Evolutionary conservation across 2,113 vertebrate genomes (phyloP).

Genomic region (Chaetorhynchus papuensis): DNA sequence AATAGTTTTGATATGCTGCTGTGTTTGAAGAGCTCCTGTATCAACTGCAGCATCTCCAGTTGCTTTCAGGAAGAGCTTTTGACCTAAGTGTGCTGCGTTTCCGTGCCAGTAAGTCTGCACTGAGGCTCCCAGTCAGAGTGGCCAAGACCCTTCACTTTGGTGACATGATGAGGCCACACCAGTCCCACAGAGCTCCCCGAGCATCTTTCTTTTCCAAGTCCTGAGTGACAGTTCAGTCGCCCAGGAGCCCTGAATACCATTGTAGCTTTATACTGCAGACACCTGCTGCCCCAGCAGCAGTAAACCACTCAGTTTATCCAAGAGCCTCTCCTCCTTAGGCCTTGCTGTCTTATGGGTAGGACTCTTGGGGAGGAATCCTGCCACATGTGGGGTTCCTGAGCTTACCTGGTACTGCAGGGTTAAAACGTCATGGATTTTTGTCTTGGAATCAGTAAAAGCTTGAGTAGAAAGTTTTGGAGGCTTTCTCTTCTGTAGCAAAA

Average conservation of each 20-base stretch:
- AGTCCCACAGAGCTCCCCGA: fast-evolving
- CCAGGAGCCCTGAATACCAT: neutral
- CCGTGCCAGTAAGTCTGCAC: neutral
- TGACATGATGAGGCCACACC: fast-evolving
- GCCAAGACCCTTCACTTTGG: neutral
- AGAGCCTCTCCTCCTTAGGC: neutral
- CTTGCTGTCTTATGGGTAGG: neutral
- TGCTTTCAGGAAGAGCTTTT: neutral
- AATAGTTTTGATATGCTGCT: neutral
- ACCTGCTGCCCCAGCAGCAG: neutral
- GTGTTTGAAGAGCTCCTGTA: neutral
- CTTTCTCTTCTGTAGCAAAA: neutral
- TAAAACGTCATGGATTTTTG: neutral
- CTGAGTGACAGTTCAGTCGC: fast-evolving
- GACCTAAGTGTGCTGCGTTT: neutral
- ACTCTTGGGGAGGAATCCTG: neutral
- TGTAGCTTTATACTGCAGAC: neutral
- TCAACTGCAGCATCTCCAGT: neutral
- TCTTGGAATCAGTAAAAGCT: neutral
- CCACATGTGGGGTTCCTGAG: neutral
- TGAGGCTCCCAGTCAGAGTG: fast-evolving
- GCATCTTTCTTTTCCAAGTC: neutral
- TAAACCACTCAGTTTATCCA: neutral
- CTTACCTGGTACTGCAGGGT: neutral
- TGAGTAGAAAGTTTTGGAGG: neutral